Base-by-base conservation (phyloP, 2,888 invertebrate species). In the Slavum lentiscoides region DNA sequence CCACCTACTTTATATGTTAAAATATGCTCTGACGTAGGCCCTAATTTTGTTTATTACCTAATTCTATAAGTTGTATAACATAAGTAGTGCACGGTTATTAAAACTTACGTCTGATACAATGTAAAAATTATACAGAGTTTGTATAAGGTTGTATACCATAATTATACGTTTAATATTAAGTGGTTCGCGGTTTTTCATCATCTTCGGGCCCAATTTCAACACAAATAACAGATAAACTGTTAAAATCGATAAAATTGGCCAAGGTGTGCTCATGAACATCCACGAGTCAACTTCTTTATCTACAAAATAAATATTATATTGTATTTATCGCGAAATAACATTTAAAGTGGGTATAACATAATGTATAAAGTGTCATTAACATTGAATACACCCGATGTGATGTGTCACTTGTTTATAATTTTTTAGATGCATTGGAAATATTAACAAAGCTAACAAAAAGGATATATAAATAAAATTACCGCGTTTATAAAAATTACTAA, bases 41-140 rank as follows among this genome's bases (percentile, higher is more conserved):
- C 43, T 43, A 43, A 43, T 43, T 43, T 43, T 7, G 7, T 49
- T 49, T 49, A 49, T 49, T 49, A n/a, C n/a, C n/a, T n/a, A 49
- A 30, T 30, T 49, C 13, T 11, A 49, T 49, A 49, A 15, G 3
- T 15, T 11, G 13, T 13, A 11, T 49, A 49, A 49, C 19, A 55
- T 55, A 55, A 55, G 4, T 30, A 30, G 4, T 55, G 19, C 17
- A 55, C 4, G 1, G 19, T 30, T 8, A 3, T 58, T 43, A 53
- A 6, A 43, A 82, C 82, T 67, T 66, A 83, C 83, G 37, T 68
- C 68, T 8, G 82, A 85, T 83, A 90, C 89, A 84, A 96, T 88
- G 89, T 91, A 96, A n/a, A 91, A 86, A 85, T 95, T 96, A 87
- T 95, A 92, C 19, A 93, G 68, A 9, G 97, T 95, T 90, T 97